A percentile compares a stretch with the other conserved stretches of the same genome.
Conservation (phyloP, 2,113 vertebrate genomes). For the Semnornis frantzii region DNA sequence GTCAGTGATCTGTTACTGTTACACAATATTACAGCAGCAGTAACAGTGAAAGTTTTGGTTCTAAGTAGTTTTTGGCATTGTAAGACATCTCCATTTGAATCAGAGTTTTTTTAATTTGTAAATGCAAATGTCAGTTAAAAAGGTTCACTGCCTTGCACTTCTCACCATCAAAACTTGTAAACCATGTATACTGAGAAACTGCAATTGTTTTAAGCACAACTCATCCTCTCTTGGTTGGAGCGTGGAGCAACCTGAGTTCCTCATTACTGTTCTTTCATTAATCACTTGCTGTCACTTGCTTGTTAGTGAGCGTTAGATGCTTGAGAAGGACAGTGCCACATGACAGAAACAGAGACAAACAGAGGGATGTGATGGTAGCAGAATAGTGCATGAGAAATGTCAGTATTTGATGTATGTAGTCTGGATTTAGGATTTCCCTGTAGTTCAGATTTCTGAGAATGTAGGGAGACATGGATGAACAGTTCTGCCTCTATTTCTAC, state of each 20-base stretch:
- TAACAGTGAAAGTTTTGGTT: background rate
- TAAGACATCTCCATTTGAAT: background rate
- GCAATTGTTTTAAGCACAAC: background rate
- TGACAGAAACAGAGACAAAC: background rate
- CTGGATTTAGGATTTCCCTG: background rate
- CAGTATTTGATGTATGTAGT: background rate
- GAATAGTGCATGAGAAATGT: background rate
- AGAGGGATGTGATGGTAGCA: rapidly evolving
- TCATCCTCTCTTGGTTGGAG: background rate
- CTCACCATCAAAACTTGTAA: background rate
- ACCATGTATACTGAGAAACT: background rate
- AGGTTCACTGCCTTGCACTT: background rate
- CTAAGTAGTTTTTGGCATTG: background rate
- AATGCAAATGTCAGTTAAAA: background rate
- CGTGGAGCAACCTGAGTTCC: background rate
- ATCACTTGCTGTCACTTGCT: background rate
- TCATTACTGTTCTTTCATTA: background rate
- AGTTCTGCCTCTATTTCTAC: background rate
- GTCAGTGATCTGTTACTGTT: background rate
- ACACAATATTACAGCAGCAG: background rate
- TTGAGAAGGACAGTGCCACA: background rate
- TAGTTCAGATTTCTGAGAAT: background rate
- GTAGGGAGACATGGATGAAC: background rate
- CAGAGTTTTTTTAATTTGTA: constrained; percentile 14
- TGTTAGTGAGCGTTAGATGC: background rate